Evolutionary conservation across 2,888 invertebrate species (phyloP).

Genomic region (Sclerodermus sp.): DNA sequence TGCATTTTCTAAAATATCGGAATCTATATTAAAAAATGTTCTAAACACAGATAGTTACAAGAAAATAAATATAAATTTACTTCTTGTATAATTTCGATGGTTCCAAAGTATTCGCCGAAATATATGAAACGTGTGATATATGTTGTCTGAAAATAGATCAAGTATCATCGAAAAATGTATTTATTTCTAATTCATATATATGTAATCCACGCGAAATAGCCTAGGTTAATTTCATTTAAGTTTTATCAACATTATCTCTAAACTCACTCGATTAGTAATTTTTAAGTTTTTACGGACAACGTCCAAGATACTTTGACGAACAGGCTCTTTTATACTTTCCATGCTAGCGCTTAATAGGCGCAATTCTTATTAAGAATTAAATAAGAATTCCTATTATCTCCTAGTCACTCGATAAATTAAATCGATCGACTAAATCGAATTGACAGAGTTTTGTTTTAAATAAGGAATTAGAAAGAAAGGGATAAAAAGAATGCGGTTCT

Average conservation of each 20-base stretch:
- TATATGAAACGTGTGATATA: conserved; percentile 37
- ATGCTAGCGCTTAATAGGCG: conserved; percentile 7
- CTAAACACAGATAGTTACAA: too few species aligned
- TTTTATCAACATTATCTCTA: conserved; percentile 4
- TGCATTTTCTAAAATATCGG: conserved; percentile 30
- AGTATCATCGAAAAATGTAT: background rate
- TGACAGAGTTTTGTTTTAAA: too few species aligned
- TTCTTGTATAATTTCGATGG: conserved; percentile 22
- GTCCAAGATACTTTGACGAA: conserved; percentile 33
- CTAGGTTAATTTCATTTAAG: too few species aligned
- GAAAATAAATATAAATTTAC: conserved; percentile 22
- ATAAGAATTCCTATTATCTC: background rate
- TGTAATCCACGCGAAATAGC: too few species aligned
- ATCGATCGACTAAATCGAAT: too few species aligned
- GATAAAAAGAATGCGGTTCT: too few species aligned
- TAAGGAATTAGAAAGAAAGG: too few species aligned
- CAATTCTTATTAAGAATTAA: background rate
- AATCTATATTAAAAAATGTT: too few species aligned
- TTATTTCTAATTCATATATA: background rate
- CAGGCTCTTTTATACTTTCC: conserved; percentile 23
- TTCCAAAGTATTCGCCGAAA: conserved; percentile 33
- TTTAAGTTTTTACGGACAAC: conserved; percentile 31
- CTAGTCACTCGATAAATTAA: background rate
- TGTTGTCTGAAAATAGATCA: conserved; percentile 25
- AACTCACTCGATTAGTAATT: conserved; percentile 28